phyloP scores from a whole-genome alignment of 2,113 vertebrate genomes.

The Mixornis gularis region DNA sequence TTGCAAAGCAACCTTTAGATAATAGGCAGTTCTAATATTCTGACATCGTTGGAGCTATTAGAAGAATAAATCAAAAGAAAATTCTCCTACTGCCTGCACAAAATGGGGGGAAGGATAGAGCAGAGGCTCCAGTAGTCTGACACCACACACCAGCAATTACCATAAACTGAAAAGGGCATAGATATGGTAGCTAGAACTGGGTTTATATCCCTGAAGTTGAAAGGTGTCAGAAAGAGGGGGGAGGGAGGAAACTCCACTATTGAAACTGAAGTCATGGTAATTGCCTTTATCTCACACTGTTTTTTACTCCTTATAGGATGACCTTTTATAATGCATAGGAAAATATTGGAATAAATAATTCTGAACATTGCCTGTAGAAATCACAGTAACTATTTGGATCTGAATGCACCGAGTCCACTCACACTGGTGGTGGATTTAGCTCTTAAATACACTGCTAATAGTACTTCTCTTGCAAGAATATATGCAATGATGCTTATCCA shows the following conservation, averaged over 20 bases:
- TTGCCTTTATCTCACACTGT: neutral
- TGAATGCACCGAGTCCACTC: neutral
- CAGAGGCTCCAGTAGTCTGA: neutral
- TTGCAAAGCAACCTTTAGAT: constrained; percentile 31
- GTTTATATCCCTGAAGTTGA: neutral
- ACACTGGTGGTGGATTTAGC: neutral
- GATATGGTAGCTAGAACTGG: neutral
- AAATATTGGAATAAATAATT: neutral
- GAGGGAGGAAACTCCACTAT: fast-evolving
- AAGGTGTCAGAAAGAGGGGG: neutral
- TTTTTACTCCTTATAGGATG: neutral
- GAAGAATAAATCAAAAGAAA: constrained; percentile 22
- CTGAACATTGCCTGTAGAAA: neutral
- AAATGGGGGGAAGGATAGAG: neutral
- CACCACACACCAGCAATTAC: neutral
- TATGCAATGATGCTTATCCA: neutral
- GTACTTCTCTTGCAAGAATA: neutral
- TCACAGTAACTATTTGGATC: neutral
- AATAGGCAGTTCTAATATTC: constrained; percentile 12
- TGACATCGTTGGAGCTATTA: neutral
- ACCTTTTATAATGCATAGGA: neutral
- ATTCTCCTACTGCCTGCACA: neutral
- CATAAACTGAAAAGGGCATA: neutral
- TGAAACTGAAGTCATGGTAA: neutral
- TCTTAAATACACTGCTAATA: neutral